phyloP scores from a whole-genome alignment of 2,113 vertebrate species.

The Trematocara variabile region DNA sequence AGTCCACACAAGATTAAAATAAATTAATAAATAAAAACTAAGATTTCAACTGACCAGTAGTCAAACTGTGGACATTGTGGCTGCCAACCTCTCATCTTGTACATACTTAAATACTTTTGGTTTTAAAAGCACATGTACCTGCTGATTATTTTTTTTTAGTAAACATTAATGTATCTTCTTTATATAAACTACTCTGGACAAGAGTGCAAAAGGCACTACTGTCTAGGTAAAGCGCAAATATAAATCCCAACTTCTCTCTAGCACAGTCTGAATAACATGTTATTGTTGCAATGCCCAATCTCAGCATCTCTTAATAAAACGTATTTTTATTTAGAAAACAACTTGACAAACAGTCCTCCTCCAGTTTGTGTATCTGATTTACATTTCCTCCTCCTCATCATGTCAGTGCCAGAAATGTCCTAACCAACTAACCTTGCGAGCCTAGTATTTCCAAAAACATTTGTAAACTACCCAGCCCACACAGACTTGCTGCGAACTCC shows the following conservation, averaged over 20 bases:
- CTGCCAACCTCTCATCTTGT: not conserved
- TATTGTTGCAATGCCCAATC: not conserved
- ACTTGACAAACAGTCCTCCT: constrained; percentile 2
- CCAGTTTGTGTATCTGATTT: constrained; percentile 10
- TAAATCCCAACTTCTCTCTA: not conserved
- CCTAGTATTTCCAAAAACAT: constrained; percentile 57
- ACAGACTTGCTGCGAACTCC: constrained; percentile 23
- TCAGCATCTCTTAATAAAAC: not conserved
- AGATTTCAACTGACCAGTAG: not conserved
- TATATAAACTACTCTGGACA: not conserved
- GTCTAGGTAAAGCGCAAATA: not conserved
- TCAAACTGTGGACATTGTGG: not conserved
- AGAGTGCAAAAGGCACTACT: not conserved
- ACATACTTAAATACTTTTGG: not conserved
- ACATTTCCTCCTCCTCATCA: constrained; percentile 37
- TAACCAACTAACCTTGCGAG: constrained; percentile 24
- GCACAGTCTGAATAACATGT: not conserved
- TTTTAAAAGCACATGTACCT: not conserved
- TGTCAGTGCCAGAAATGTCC: constrained; percentile 38
- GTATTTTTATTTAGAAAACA: not conserved
- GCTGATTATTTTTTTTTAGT: not conserved
- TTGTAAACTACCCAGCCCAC: constrained; percentile 47
- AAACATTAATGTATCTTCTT: not conserved
- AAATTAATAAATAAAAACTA: not conserved
- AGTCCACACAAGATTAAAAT: not conserved